Base-by-base conservation (phyloP, 2,888 invertebrate species). In the Notodonta dromedarius region DNA sequence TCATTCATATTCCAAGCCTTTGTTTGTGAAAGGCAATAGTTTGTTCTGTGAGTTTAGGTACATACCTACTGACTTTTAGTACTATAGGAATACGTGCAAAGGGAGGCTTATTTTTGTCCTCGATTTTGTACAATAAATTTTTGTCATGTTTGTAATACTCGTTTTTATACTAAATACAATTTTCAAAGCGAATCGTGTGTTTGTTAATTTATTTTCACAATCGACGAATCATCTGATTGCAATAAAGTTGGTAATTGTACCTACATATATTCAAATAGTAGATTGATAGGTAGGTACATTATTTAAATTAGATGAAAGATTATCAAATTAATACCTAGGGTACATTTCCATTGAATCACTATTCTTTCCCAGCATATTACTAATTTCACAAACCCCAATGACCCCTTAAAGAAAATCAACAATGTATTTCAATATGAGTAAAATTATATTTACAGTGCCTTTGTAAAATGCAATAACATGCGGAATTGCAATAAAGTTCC, bases 1-100 rank as follows among this genome's bases (percentile, higher is more conserved):
- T 77, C 76, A 73, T 78, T 76, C 77, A 73, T 71, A 74, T 79
- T 72, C 73, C 67, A 56, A 60, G 62, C 66, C 65, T 74, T 77
- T 78, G 77, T 79, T 77, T 73, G 70, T 67, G 61, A 63, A 66
- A 67, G 65, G 66, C 66, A 62, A 67, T 66, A 71, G 68, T 74
- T 71, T 67, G 73, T 67, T 68, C 62, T 69, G 59, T 61, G 66
- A 67, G 63, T 69, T 64, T 65, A 70, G 63, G 59, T 63, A 63
- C 58, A 59, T 35, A 71, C 2, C 67, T 67, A 66, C 66, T 57
- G 52, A 24, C 44, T 52, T 52, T 61, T 57, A 62, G 57, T 62
- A 60, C 63, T 62, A 57, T 65, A 63, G 52, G 64, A 69, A 62
- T 61, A 61, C 55, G 61, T 58, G 69, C 63, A 68, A 54, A 57